These are phyloP conservation scores for Melitaea cinxia DNA, from an alignment of 1,140 invertebrate genomes.

Conservation along the genomic window DNA sequence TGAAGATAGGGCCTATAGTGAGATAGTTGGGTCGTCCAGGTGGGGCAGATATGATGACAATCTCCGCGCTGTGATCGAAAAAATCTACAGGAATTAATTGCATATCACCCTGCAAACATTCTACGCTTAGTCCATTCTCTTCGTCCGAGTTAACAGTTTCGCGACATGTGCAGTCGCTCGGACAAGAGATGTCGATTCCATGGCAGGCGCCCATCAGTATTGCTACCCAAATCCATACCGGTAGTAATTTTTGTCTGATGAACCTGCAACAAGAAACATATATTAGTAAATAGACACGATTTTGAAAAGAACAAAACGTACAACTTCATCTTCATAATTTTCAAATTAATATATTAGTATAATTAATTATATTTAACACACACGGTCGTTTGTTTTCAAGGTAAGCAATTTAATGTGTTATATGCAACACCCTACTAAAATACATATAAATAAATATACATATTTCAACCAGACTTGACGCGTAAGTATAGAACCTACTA, in stretches of 20 bases:
- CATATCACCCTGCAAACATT: slow-evolving; percentile 84
- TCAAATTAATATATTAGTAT: too few relatives aligned
- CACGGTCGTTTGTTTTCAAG: too few relatives aligned
- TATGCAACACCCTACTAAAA: too few relatives aligned
- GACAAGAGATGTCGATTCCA: slow-evolving; percentile 55
- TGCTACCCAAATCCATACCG: slow-evolving; percentile 35
- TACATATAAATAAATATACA: too few relatives aligned
- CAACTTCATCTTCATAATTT: too few relatives aligned
- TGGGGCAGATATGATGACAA: slow-evolving; percentile 87
- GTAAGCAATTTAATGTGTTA: too few relatives aligned
- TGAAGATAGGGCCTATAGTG: slow-evolving; percentile 88
- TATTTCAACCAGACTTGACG: too few relatives aligned
- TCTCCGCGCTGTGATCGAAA: slow-evolving; percentile 84
- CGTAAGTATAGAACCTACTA: too few relatives aligned
- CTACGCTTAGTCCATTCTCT: slow-evolving; percentile 43
- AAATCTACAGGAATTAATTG: slow-evolving; percentile 83
- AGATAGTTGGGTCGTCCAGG: slow-evolving; percentile 84
- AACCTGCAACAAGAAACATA: slow-evolving; percentile 60
- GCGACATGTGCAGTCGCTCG: slow-evolving; percentile 59
- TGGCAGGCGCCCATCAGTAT: slow-evolving; percentile 29
- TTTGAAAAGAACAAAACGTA: too few relatives aligned
- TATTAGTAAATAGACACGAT: background rate
- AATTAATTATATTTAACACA: too few relatives aligned
- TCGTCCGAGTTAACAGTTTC: slow-evolving; percentile 41
- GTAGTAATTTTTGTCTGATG: slow-evolving; percentile 24